Evolutionary conservation across 2,797 vertebrate genomes (phyloP).

Genomic region (Melopsittacus undulatus): DNA sequence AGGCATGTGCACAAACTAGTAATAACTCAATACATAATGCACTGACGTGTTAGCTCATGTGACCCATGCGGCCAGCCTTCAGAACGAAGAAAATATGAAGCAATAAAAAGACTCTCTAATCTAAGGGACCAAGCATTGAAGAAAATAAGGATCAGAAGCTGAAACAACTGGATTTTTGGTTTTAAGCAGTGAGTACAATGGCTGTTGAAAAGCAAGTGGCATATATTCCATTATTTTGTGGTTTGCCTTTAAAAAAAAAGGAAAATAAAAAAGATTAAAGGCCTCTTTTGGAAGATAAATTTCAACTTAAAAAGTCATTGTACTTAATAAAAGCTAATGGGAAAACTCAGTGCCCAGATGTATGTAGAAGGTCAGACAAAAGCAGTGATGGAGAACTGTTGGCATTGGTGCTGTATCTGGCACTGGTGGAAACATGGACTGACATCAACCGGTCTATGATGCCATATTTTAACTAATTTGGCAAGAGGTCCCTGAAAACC

Average conservation of each 20-base stretch:
- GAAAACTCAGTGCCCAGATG: not conserved
- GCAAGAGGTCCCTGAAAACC: not conserved
- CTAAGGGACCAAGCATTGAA: not conserved
- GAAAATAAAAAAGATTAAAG: not conserved
- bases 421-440: not conserved
- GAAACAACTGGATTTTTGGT: not conserved
- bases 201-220: not conserved
- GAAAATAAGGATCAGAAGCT: not conserved
- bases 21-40: not conserved
- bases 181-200: not conserved
- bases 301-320: not conserved
- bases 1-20: fast-evolving
- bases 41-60: not conserved
- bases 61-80: not conserved
- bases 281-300: not conserved
- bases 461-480: not conserved
- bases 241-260: not conserved
- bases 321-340: not conserved
- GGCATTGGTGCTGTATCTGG: not conserved
- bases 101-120: not conserved
- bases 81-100: not conserved
- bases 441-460: not conserved
- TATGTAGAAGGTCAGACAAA: not conserved
- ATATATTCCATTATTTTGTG: not conserved
- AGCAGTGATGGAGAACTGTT: not conserved